These are phyloP conservation scores for Euplagia quadripunctaria DNA, from an alignment of 2,888 invertebrate genomes.

Conservation along the genomic window DNA sequence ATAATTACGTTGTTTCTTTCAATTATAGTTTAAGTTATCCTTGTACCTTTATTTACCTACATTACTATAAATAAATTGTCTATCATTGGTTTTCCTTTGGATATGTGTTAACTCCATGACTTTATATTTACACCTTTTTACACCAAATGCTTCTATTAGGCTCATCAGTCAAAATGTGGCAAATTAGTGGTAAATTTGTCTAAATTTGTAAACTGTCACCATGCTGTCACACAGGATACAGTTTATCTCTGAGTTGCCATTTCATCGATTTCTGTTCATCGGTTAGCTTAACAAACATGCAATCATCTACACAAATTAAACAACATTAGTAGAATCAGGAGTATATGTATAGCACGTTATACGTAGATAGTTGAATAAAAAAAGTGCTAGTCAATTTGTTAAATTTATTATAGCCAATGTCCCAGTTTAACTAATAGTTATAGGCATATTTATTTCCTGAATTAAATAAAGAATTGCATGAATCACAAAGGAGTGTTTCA, in stretches of 20 bases:
- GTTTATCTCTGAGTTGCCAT: neutral
- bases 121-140: neutral
- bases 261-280: neutral
- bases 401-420: neutral
- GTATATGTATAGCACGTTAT: neutral
- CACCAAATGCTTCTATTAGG: too few species aligned
- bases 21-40: neutral
- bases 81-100: neutral
- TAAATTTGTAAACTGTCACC: too few species aligned
- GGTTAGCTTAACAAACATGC: neutral
- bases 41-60: neutral
- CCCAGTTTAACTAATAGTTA: neutral
- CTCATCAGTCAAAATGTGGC: too few species aligned
- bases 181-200: too few species aligned
- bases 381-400: neutral
- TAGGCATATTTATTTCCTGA: constrained; percentile 2
- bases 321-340: too few species aligned
- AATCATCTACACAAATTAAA: too few species aligned
- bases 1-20: neutral
- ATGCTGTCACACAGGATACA: too few species aligned
- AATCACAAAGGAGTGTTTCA: constrained; percentile 37
- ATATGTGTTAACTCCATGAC: neutral
- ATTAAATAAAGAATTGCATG: constrained; percentile 27
- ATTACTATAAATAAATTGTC: constrained; percentile 6
- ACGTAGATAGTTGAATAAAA: neutral